Evolutionary conservation across 2,113 vertebrate genomes (phyloP).

Genomic region (Symphodus melops): DNA sequence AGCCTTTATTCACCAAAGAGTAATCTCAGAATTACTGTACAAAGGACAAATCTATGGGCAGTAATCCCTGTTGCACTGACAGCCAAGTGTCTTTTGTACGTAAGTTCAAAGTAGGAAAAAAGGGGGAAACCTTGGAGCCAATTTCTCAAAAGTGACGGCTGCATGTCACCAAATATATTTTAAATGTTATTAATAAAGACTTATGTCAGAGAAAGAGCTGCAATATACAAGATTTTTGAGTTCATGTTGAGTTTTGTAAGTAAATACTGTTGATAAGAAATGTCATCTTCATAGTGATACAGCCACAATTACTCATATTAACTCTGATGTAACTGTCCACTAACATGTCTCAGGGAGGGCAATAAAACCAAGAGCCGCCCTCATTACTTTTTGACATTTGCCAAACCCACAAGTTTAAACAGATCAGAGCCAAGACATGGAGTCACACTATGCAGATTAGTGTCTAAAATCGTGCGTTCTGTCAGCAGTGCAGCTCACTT

Average conservation of each 20-base stretch:
- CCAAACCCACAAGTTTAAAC: slow-evolving; percentile 28
- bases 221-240: too few species aligned
- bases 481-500: slow-evolving; percentile 5
- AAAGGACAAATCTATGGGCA: too few species aligned
- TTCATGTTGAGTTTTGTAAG: too few species aligned
- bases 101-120: not conserved
- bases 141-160: not conserved
- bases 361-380: slow-evolving; percentile 14
- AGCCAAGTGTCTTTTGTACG: not conserved
- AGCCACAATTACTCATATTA: not conserved
- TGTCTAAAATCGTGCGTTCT: slow-evolving; percentile 1
- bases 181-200: too few species aligned
- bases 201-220: too few species aligned
- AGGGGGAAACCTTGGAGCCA: not conserved
- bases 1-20: too few species aligned
- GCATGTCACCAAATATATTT: not conserved
- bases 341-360: slow-evolving; percentile 24
- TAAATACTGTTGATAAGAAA: too few species aligned
- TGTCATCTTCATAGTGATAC: too few species aligned
- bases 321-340: slow-evolving; percentile 11
- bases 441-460: slow-evolving; percentile 5
- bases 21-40: too few species aligned
- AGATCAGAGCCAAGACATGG: slow-evolving; percentile 1
- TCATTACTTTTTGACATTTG: slow-evolving; percentile 13
- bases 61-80: too few species aligned